Conservation (phyloP, 1,140 invertebrate genomes). For the Papilio aristodemus region DNA sequence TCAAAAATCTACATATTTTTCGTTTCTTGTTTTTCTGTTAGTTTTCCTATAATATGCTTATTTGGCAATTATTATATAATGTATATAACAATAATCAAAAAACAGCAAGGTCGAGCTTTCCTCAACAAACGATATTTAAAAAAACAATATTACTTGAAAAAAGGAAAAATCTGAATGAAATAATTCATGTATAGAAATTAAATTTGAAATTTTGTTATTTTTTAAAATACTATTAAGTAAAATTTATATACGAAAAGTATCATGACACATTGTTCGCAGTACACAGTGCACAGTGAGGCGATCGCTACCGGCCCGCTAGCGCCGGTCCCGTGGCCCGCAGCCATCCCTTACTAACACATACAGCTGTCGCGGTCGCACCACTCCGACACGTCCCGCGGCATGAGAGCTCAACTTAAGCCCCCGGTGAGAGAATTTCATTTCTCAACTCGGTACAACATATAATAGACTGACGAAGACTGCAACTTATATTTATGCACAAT, state of each 20-base stretch:
- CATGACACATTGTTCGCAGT: not conserved
- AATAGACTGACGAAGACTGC: conserved; percentile 37
- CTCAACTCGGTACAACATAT: conserved; percentile 45
- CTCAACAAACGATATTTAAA: too few species aligned
- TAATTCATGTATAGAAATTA: too few species aligned
- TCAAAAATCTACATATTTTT: too few species aligned
- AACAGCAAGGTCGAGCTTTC: too few species aligned
- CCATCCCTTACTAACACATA: conserved; percentile 30
- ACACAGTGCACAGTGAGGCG: conserved; percentile 9
- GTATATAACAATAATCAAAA: too few species aligned
- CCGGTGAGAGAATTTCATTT: conserved; percentile 49
- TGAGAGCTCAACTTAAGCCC: conserved; percentile 51
- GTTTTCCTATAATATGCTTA: too few species aligned
- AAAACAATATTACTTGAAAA: too few species aligned
- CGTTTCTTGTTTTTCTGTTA: too few species aligned
- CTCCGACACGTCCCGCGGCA: conserved; percentile 51
- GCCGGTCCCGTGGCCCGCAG: conserved; percentile 28
- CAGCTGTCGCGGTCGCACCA: conserved; percentile 35
- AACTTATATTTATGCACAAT: too few species aligned
- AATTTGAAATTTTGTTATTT: too few species aligned
- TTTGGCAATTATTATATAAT: too few species aligned
- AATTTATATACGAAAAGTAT: not conserved
- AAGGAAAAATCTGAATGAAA: too few species aligned
- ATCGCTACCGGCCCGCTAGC: conserved; percentile 23
- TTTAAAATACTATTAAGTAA: not conserved